Evolutionary conservation across 2,888 invertebrate species (phyloP), one percentile per base, ranked within the genome.

Genomic region (Sesia apiformis): DNA sequence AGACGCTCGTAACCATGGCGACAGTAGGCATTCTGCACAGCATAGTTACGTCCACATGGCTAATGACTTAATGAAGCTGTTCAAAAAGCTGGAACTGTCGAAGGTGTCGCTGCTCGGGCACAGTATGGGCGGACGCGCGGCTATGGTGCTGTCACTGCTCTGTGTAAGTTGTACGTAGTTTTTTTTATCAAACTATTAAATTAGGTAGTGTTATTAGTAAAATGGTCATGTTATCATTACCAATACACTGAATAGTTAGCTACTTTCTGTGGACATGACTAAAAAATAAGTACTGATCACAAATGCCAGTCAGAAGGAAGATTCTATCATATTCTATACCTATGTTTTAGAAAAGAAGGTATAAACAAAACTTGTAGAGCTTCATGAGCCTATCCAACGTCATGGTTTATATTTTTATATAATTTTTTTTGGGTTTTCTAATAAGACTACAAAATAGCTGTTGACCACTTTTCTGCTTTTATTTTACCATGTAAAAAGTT

Each of bases 1-100:
- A 41, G 99, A 99, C 86, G 94, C 96, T 1, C 91, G 98, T 68
- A 98, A 99, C 84, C 99, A 99, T 83, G 99, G 99, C 0, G 96
- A 97, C 60, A 98, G 98, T 72, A 94, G 95, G 0, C 97, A 98
- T 74, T 87, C 93, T 0, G 64, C 90, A 0, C 91, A 93, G 4
- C 96, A 97, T 81, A 91, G 92, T 0, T 98, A 97, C 72, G 78
- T 90, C 8, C 91, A 93, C 57, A 93, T 98, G 93, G 93, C 94
- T 0, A 84, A 88, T 56, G 89, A 89, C 59, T 77, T 89, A 5
- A 86, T 89, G 80, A 83, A 90, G 49, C 87, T 96, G 49, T 80
- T 95, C 58, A 89, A 92, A 63, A 91, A 93, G 60, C 76, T 93
- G 51, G 85, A 91, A 23, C 85, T 96, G 51, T 74, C 90, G 0